phyloP scores from a whole-genome alignment of 37 sponge, comb jelly and placozoan genomes.

The Diacarnus erythraeanus region DNA sequence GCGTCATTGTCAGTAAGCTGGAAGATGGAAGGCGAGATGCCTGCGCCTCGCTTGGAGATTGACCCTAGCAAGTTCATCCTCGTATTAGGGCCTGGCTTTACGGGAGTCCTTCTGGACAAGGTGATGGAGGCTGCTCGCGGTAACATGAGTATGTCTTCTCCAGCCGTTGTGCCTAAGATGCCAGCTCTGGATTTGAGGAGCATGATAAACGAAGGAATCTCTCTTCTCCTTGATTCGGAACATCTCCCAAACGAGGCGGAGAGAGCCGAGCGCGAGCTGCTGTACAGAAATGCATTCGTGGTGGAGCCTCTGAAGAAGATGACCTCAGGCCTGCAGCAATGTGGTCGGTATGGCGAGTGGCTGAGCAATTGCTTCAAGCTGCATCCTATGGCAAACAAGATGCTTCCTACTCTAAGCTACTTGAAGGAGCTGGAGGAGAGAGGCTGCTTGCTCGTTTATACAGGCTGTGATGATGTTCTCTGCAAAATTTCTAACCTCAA shows the following conservation, averaged over 20 bases:
- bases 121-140: not conserved
- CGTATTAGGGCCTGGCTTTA: slow-evolving; percentile 52
- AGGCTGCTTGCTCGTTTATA: slow-evolving; percentile 50
- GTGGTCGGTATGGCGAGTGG: slow-evolving; percentile 29
- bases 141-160: not conserved
- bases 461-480: slow-evolving; percentile 35
- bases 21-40: too few relatives aligned
- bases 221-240: slow-evolving; percentile 1
- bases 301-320: slow-evolving; percentile 36
- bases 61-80: slow-evolving; percentile 33
- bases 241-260: slow-evolving; percentile 8
- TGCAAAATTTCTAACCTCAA: not conserved
- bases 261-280: slow-evolving; percentile 22
- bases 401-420: not conserved
- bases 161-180: not conserved
- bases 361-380: slow-evolving; percentile 2
- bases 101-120: slow-evolving; percentile 6
- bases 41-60: slow-evolving; percentile 34
- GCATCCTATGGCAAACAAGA: not conserved
- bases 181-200: slow-evolving; percentile 8
- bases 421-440: slow-evolving; percentile 34
- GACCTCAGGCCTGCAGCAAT: not conserved
- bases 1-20: too few relatives aligned
- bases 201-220: slow-evolving; percentile 31
- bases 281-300: slow-evolving; percentile 36